Conservation (phyloP, 1,140 invertebrate genomes). For the Littorina saxatilis region DNA sequence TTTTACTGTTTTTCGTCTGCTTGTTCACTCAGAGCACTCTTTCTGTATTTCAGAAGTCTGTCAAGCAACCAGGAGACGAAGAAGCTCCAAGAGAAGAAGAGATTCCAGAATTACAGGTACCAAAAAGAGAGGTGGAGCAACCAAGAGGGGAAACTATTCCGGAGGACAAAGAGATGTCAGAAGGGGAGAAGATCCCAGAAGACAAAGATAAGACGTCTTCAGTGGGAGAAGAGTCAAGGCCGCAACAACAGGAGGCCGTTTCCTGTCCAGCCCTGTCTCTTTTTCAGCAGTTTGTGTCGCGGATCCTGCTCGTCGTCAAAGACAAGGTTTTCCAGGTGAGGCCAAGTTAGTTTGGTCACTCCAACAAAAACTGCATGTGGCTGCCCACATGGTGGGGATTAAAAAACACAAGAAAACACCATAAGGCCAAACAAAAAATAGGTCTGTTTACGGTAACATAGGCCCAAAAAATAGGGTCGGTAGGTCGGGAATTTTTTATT, state of each 20-base stretch:
- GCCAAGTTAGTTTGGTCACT: neutral
- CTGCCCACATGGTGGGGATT: too few species aligned
- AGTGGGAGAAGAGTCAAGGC: neutral
- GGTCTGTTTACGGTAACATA: too few species aligned
- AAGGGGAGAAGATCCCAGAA: neutral
- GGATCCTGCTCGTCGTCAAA: neutral
- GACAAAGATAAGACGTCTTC: neutral
- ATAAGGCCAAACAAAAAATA: too few species aligned
- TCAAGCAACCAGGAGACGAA: neutral
- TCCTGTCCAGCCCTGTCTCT: constrained; percentile 30
- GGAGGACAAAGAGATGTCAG: neutral
- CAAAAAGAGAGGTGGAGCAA: neutral
- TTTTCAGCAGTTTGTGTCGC: constrained; percentile 33
- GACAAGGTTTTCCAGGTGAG: neutral
- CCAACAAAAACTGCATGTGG: too few species aligned
- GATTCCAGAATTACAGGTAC: neutral
- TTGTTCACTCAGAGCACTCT: too few species aligned
- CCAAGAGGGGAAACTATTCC: neutral
- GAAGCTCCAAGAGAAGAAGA: neutral
- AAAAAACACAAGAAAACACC: too few species aligned
- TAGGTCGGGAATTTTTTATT: too few species aligned
- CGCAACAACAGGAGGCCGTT: neutral
- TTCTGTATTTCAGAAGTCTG: too few species aligned
- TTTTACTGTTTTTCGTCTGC: too few species aligned
- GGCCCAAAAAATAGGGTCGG: too few species aligned